A percentile compares a stretch with the other conserved stretches of the same genome.
phyloP scores from a whole-genome alignment of 2,113 vertebrate species.

The Rhodinocichla rosea region DNA sequence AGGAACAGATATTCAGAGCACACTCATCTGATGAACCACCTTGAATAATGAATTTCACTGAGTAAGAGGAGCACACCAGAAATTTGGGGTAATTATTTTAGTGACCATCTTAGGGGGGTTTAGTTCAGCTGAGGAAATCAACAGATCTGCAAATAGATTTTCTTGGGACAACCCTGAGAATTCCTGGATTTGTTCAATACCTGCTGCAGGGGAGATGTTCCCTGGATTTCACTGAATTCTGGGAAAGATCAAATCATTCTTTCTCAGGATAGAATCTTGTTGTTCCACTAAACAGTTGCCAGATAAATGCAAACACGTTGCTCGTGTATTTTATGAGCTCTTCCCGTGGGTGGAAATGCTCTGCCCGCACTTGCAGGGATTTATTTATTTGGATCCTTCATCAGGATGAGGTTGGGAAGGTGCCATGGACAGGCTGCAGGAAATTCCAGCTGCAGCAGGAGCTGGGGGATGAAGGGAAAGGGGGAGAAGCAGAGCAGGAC shows the following conservation, averaged over 20 bases:
- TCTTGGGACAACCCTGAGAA: neutral
- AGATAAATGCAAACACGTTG: neutral
- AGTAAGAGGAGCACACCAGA: neutral
- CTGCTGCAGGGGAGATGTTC: neutral
- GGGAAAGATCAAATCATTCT: neutral
- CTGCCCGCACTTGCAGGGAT: neutral
- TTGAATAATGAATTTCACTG: neutral
- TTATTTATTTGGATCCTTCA: neutral
- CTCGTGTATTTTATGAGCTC: rapidly evolving
- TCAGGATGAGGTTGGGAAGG: neutral
- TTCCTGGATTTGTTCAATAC: neutral
- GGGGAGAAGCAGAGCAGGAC: neutral
- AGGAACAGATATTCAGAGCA: neutral
- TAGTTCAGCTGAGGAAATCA: neutral
- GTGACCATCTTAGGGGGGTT: neutral
- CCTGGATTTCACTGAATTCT: neutral
- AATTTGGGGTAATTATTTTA: neutral
- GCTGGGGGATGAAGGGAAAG: neutral
- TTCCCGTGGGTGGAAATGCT: neutral
- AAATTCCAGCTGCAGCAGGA: neutral
- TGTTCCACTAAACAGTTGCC: neutral
- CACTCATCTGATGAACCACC: neutral
- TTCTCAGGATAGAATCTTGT: neutral
- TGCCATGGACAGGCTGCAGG: neutral
- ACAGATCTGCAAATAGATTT: neutral